Evolutionary conservation across 2,113 vertebrate genomes (phyloP).

Genomic region (Talpa occidentalis): DNA sequence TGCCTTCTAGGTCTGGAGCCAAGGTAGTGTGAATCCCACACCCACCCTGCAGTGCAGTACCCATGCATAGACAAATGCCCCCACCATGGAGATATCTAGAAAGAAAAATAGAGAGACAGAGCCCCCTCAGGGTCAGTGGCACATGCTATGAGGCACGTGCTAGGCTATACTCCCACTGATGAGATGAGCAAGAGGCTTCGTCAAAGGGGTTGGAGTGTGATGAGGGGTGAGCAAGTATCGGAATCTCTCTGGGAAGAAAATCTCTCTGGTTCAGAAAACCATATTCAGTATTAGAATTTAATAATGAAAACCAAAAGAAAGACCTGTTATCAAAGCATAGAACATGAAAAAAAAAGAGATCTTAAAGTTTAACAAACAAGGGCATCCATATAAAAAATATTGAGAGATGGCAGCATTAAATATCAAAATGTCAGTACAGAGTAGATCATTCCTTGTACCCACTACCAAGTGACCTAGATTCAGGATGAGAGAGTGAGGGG

Average conservation of each 20-base stretch:
- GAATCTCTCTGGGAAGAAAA: neutral
- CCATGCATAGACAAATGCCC: neutral
- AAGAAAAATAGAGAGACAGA: neutral
- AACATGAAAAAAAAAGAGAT: neutral
- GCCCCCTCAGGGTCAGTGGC: neutral
- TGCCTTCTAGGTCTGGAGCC: neutral
- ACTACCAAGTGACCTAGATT: neutral
- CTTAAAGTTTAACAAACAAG: neutral
- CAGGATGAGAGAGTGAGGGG: neutral
- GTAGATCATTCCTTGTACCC: neutral
- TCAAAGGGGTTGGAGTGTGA: neutral
- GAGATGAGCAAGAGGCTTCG: neutral
- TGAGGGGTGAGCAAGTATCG: neutral
- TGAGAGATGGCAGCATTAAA: neutral
- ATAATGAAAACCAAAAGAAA: neutral
- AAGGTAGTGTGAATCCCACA: neutral
- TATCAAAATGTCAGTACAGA: neutral
- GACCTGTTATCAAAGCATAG: neutral
- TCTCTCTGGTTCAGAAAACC: neutral
- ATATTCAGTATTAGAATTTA: neutral
- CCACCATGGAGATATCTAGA: neutral
- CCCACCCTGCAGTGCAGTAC: neutral
- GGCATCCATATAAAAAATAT: neutral
- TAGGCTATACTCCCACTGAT: neutral
- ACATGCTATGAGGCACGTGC: no score